phyloP scores from a whole-genome alignment of 2,888 invertebrate genomes.

The Athalia cordata region DNA sequence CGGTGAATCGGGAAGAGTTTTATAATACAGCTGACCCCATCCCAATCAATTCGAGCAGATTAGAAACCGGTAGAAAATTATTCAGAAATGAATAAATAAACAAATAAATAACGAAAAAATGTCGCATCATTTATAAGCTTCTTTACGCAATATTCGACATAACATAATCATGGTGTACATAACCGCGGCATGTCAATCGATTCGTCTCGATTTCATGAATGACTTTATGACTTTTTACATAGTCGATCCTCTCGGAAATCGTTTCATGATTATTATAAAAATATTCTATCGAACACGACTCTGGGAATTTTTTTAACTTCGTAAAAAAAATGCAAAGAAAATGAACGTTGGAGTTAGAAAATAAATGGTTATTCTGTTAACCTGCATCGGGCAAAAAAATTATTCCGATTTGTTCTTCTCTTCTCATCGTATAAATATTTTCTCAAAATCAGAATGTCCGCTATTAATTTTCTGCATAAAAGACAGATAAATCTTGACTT shows the following conservation, averaged over 20 bases:
- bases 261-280: neutral
- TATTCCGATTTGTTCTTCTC: too few relatives aligned
- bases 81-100: neutral
- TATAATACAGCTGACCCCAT: neutral
- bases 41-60: conserved; percentile 6
- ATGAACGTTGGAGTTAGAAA: too few relatives aligned
- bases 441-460: too few relatives aligned
- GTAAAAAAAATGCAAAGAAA: too few relatives aligned
- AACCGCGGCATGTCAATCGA: neutral
- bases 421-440: too few relatives aligned
- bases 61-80: conserved; percentile 35
- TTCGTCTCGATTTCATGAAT: conserved; percentile 25
- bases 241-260: neutral
- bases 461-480: too few relatives aligned
- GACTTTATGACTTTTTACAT: neutral
- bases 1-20: neutral
- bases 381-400: too few relatives aligned
- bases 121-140: conserved; percentile 29
- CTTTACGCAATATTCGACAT: conserved; percentile 7
- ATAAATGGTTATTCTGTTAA: too few relatives aligned
- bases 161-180: neutral
- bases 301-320: too few relatives aligned
- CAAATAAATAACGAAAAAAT: neutral
- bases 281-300: too few relatives aligned
- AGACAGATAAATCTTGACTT: too few relatives aligned